A percentile compares a stretch with the other conserved stretches of the same genome.
phyloP scores from a whole-genome alignment of 2,113 vertebrate genomes.

The Poeciliopsis prolifica region DNA sequence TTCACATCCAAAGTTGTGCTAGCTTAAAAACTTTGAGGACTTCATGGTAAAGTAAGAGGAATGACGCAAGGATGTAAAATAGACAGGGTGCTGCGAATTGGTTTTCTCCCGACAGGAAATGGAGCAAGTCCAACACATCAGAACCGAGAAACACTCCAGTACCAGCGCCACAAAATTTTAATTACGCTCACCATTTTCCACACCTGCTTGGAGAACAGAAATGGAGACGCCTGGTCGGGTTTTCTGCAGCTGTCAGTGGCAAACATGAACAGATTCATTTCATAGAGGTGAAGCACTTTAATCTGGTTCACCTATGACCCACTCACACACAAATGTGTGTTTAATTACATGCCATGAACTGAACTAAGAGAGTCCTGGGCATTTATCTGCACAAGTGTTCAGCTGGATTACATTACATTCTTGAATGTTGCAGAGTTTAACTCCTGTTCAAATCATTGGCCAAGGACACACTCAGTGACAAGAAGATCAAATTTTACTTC shows the following conservation, averaged over 20 bases:
- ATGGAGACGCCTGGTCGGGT: no score
- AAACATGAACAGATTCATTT: not conserved
- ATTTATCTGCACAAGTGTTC: slow-evolving; percentile 9
- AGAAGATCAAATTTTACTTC: slow-evolving; percentile 10
- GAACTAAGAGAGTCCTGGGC: not conserved
- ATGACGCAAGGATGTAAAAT: not conserved
- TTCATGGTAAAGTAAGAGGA: not conserved
- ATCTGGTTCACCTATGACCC: not conserved
- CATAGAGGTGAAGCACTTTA: not conserved
- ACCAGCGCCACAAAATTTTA: not conserved
- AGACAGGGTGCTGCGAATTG: not conserved
- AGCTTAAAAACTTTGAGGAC: no score
- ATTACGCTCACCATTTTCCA: not conserved
- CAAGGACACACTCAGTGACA: slow-evolving; percentile 3
- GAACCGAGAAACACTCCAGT: not conserved
- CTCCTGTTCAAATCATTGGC: not conserved
- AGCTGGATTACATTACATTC: slow-evolving; percentile 9
- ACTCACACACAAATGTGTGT: not conserved
- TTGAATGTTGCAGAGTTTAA: slow-evolving; percentile 25
- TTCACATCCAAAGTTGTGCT: no score
- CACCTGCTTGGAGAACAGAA: not conserved
- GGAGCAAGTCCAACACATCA: not conserved
- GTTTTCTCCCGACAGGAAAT: not conserved
- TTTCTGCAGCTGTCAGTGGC: no score
- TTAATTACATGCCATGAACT: not conserved